Evolutionary conservation across 2,888 invertebrate genomes (phyloP), one percentile per base, ranked within the genome.

Genomic region (Acronicta aceris): DNA sequence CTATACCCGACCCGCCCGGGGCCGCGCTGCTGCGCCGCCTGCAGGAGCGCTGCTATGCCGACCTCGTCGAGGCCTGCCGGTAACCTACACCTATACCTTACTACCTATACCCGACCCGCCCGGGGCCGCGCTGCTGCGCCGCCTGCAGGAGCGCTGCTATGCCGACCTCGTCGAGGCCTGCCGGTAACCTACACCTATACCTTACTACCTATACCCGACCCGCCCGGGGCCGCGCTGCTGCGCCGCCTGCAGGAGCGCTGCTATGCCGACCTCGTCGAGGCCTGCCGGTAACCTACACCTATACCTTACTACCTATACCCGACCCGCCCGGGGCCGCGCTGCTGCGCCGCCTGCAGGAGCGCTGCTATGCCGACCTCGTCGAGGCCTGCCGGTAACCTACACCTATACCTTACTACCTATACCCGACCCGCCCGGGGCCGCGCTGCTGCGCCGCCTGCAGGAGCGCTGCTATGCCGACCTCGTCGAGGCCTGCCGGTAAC

Each of bases 401-500:
- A 5, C 9, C 6, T 27, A 5, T 21, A 21, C 21, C 21, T 21
- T 4, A 21, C 21, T 21, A 21, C 2, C 21, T 21, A 4, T 21
- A 3, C 65, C 79, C 40, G 86, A 85, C 70, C 71, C 88, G 15
- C 84, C 88, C 7, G 79, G 90, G 63, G 80, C 77, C 43, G 85
- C 84, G 9, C 88, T 91, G 64, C 76, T 96, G 65, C 89, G 88
- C 67, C 77, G 93, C 15, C 84, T 96, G 5, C 94, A 96, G 78
- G 95, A 96, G 40, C 89, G 95, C 4, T 97, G 97, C 86, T 96
- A 96, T 76, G 96, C 96, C 0, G 96, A 96, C 75, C 88, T 97
- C 12, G 89, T 96, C 0, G 96, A 96, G 77, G 94, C 96, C 53
- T 96, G 96, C 87, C 95, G 95, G 95, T 94, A 52, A 38, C 12